A percentile compares a stretch with the other conserved stretches of the same genome.
Evolutionary conservation across 2,888 invertebrate genomes (phyloP).

Genomic region (Podabrus alpinus): DNA sequence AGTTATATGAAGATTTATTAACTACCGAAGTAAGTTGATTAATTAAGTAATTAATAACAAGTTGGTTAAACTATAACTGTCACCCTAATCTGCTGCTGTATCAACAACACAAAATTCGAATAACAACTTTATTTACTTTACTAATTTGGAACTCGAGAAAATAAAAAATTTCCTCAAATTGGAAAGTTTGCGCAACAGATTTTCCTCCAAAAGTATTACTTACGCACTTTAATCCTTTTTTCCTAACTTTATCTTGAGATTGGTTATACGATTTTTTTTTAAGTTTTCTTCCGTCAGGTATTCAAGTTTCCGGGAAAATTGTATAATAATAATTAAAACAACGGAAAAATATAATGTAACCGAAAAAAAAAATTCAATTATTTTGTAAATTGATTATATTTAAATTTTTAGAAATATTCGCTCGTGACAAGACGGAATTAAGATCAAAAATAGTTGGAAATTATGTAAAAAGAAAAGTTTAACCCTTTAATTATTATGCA

Average conservation of each 20-base stretch:
- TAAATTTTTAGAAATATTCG: not conserved
- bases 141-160: not conserved
- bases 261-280: too few relatives aligned
- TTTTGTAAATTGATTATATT: not conserved
- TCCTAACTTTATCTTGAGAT: too few relatives aligned
- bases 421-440: not conserved
- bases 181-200: not conserved
- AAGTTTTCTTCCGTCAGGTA: too few relatives aligned
- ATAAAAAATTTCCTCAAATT: not conserved
- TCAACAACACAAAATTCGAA: not conserved
- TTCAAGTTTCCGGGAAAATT: too few relatives aligned
- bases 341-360: too few relatives aligned
- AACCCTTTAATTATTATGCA: not conserved
- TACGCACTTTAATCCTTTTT: too few relatives aligned
- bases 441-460: not conserved
- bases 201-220: not conserved
- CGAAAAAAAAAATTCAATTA: too few relatives aligned
- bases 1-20: constrained; percentile 3
- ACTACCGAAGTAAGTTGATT: constrained; percentile 4
- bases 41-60: constrained; percentile 5
- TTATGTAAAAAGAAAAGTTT: not conserved
- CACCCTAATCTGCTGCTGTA: not conserved
- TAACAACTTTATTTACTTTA: not conserved
- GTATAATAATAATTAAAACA: too few relatives aligned
- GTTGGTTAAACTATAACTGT: not conserved